Evolutionary conservation across 1,140 invertebrate genomes (phyloP), one percentile per base, ranked within the genome.

Genomic region (Drosophila ironensis): DNA sequence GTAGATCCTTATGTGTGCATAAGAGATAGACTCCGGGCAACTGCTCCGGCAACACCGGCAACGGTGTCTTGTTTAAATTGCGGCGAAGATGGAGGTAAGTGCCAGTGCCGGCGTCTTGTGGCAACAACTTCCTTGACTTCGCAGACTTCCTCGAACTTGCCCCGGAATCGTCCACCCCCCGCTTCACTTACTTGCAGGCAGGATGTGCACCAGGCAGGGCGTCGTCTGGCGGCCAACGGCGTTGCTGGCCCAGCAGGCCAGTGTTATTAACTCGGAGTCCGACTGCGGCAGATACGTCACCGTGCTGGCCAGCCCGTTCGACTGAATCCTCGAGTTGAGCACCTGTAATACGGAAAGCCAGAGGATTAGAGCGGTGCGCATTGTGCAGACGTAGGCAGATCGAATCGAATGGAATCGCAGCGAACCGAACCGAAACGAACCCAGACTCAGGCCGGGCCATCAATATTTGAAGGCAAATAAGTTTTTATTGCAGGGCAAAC

Each of bases 161-260:
- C n/a, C n/a, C n/a, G n/a, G n/a, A n/a, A n/a, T n/a, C n/a, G n/a
- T n/a, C n/a, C n/a, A n/a, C n/a, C n/a, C n/a, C n/a, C 53, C 47
- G 14, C 35, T 47, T 19, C 56, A 89, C 88, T 93, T 92, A 97
- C 96, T 95, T 73, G 95, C 95, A 66, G 94, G 94, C 60, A 96
- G 90, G 42, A 97, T 92, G 89, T 95, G 93, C 90, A 97, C 96
- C 44, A 95, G 90, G 87, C 96, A 97, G 3, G 96, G 96, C 66
- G 92, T 92, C 57, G 92, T 92, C 90, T 97, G 96, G 75, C 93
- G 92, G 38, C 96, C 96, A 6, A 97, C 93, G 63, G 92, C 92
- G 91, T 97, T 97, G 74, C 92, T 94, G 1, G 96, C 96, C 95
- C 95, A 97, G 82, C 96, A 97, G 7, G 95, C 94, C 0, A 97